Conservation (phyloP, 2,888 invertebrate genomes). For the Gandaritis pyraliata region DNA sequence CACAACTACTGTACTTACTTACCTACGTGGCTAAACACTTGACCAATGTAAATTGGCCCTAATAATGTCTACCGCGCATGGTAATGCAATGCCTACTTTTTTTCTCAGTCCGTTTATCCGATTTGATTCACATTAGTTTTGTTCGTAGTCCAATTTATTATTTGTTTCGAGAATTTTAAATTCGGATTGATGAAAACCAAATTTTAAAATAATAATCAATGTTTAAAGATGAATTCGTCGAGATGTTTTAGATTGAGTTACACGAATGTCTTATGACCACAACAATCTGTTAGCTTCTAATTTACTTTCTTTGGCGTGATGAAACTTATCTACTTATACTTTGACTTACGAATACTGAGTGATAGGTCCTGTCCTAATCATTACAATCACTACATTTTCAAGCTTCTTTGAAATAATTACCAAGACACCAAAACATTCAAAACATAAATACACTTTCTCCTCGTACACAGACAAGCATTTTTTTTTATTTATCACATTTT, state of each 20-base stretch:
- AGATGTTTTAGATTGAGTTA: constrained; percentile 8
- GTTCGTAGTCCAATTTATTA: constrained; percentile 19
- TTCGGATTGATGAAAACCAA: constrained; percentile 30
- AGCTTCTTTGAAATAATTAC: constrained; percentile 8
- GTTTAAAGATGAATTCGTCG: neutral
- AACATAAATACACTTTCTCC: constrained; percentile 3
- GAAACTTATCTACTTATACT: constrained; percentile 12
- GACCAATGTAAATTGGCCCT: too few relatives aligned
- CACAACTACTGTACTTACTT: too few relatives aligned
- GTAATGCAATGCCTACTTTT: constrained; percentile 6
- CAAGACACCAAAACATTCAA: constrained; percentile 23
- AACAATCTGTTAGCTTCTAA: constrained; percentile 15
- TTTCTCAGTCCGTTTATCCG: constrained; percentile 11
- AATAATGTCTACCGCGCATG: too few relatives aligned
- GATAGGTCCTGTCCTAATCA: neutral
- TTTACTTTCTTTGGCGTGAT: constrained; percentile 29
- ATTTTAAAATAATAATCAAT: constrained; percentile 3
- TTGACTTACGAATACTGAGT: constrained; percentile 29
- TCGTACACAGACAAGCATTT: constrained; percentile 66
- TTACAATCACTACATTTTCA: constrained; percentile 16
- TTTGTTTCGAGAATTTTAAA: constrained; percentile 21
- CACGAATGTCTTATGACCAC: constrained; percentile 8
- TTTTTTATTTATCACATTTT: constrained; percentile 77
- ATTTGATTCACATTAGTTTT: constrained; percentile 15
- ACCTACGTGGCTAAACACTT: too few relatives aligned